These are phyloP conservation scores for Polydesmus complanatus DNA, from an alignment of 2,888 invertebrate species.

Conservation along the genomic window DNA sequence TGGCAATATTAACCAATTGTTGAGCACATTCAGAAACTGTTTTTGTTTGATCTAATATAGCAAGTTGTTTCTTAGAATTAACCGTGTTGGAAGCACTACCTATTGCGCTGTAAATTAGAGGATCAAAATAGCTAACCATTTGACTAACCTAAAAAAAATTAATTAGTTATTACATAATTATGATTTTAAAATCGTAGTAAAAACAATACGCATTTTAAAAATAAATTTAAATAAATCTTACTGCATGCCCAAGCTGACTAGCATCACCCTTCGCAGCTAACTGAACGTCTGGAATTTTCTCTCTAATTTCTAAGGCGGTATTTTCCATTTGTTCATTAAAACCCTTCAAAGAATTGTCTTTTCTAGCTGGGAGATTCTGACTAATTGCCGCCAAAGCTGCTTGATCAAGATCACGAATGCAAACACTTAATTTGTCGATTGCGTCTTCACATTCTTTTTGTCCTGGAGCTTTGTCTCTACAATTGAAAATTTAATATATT, in stretches of 20 bases:
- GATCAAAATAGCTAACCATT: constrained; percentile 61
- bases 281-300: constrained; percentile 70
- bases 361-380: constrained; percentile 53
- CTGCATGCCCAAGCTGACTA: constrained; percentile 81
- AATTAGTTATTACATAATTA: no score
- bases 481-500: background rate
- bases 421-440: constrained; percentile 56
- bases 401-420: constrained; percentile 69
- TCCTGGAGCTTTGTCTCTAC: constrained; percentile 84
- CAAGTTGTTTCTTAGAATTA: constrained; percentile 73
- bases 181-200: no score
- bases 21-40: constrained; percentile 88
- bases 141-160: constrained; percentile 31
- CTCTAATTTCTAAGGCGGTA: constrained; percentile 63
- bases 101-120: constrained; percentile 65
- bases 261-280: constrained; percentile 78
- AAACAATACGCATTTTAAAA: background rate
- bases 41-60: constrained; percentile 76
- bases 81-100: constrained; percentile 72
- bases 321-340: constrained; percentile 66
- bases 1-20: constrained; percentile 67
- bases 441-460: constrained; percentile 83
- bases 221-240: constrained; percentile 35
- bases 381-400: constrained; percentile 77
- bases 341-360: constrained; percentile 56